These are phyloP conservation scores for Asteroscopus sphinx DNA, from an alignment of 2,888 invertebrate species.

Conservation along the genomic window DNA sequence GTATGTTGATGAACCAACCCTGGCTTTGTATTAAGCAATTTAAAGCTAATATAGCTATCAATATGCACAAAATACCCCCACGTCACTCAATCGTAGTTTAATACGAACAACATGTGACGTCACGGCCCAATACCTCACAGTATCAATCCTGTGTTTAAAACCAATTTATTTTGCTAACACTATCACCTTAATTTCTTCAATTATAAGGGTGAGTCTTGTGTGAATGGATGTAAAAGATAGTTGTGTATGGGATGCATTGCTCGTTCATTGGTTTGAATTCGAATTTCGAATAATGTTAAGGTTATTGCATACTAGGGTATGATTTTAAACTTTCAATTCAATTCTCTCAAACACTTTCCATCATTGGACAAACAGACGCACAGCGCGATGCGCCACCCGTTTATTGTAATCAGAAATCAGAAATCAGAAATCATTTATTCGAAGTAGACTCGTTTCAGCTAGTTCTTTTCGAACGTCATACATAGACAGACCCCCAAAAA, in stretches of 20 bases:
- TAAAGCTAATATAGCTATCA: conserved; percentile 27
- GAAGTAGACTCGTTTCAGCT: no score
- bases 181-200: background rate
- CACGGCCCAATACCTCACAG: conserved; percentile 69
- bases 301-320: conserved; percentile 38
- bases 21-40: conserved; percentile 2
- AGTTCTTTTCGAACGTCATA: no score
- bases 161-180: conserved; percentile 32
- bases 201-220: conserved; percentile 38
- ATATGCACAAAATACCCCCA: conserved; percentile 31
- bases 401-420: no score
- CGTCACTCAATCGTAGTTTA: conserved; percentile 56
- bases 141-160: conserved; percentile 64
- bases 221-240: conserved; percentile 1
- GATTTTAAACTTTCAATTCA: no score
- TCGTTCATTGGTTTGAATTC: conserved; percentile 70
- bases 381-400: no score
- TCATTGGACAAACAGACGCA: no score
- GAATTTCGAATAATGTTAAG: conserved; percentile 65
- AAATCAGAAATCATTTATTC: no score
- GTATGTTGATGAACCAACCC: background rate
- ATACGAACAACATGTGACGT: conserved; percentile 67
- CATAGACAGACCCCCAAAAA: no score
- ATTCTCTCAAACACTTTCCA: no score
- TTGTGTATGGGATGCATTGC: conserved; percentile 61